These are phyloP conservation scores for Sitta europaea DNA, from an alignment of 2,113 vertebrate species.

Conservation along the genomic window DNA sequence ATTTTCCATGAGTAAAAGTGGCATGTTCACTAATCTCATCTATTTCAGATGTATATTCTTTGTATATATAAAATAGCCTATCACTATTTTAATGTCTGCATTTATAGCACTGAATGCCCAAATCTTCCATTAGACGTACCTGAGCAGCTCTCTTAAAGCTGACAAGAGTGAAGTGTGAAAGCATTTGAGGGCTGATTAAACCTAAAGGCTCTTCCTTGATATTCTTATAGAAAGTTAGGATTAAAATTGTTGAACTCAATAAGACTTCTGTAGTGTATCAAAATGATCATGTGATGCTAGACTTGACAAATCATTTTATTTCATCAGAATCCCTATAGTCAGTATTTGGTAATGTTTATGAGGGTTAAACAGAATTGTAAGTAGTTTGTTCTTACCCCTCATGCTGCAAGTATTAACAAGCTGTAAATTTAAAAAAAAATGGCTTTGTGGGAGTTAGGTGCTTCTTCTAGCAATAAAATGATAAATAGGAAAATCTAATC, in stretches of 20 bases:
- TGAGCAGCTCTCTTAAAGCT: background rate
- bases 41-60: background rate
- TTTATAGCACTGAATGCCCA: background rate
- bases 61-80: background rate
- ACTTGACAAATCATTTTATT: background rate
- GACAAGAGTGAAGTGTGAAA: background rate
- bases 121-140: background rate
- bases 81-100: background rate
- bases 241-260: background rate
- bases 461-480: background rate
- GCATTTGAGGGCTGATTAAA: background rate
- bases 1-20: background rate
- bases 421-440: background rate
- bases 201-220: background rate
- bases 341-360: background rate
- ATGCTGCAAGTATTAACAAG: background rate
- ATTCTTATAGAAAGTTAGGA: background rate
- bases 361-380: background rate
- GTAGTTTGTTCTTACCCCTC: background rate
- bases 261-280: accelerated
- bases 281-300: background rate
- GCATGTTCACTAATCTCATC: background rate
- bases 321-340: background rate
- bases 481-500: background rate
- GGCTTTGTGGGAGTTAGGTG: background rate